Conservation (phyloP, 1,140 invertebrate species). For the Drosophila aff. region DNA sequence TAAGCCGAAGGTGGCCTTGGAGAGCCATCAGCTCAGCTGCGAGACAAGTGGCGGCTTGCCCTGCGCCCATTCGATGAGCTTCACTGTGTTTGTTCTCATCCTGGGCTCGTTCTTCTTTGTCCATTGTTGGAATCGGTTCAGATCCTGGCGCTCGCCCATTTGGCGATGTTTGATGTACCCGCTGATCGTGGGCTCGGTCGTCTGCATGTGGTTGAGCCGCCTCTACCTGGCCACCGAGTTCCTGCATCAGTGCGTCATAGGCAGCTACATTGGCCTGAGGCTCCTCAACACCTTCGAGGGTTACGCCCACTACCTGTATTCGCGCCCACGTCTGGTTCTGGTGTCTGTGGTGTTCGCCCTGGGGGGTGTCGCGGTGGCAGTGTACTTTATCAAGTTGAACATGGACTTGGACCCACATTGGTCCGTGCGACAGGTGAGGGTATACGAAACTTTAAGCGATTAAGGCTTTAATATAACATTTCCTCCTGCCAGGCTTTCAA, state of each 20-base stretch:
- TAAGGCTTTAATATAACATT: background rate
- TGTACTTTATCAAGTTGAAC: constrained; percentile 67
- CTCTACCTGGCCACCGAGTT: constrained; percentile 75
- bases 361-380: constrained; percentile 31
- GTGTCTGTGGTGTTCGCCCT: constrained; percentile 33
- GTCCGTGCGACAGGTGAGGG: constrained; percentile 73
- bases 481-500: constrained; percentile 65
- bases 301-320: constrained; percentile 25
- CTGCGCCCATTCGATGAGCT: constrained; percentile 63
- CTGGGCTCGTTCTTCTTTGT: constrained; percentile 27
- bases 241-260: constrained; percentile 72
- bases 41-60: constrained; percentile 73
- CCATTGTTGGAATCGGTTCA: constrained; percentile 20
- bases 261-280: constrained; percentile 49
- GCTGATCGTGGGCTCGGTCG: background rate
- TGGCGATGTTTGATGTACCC: constrained; percentile 2
- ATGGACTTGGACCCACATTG: constrained; percentile 72
- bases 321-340: background rate
- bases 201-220: constrained; percentile 70
- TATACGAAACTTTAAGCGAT: too few relatives aligned
- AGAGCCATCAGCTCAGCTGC: constrained; percentile 60
- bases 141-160: background rate
- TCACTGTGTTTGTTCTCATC: constrained; percentile 54
- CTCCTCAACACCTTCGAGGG: constrained; percentile 35
- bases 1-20: constrained; percentile 44